Evolutionary conservation across 2,888 invertebrate genomes (phyloP), one percentile per base, ranked within the genome.

Genomic region (Meta bourneti): DNA sequence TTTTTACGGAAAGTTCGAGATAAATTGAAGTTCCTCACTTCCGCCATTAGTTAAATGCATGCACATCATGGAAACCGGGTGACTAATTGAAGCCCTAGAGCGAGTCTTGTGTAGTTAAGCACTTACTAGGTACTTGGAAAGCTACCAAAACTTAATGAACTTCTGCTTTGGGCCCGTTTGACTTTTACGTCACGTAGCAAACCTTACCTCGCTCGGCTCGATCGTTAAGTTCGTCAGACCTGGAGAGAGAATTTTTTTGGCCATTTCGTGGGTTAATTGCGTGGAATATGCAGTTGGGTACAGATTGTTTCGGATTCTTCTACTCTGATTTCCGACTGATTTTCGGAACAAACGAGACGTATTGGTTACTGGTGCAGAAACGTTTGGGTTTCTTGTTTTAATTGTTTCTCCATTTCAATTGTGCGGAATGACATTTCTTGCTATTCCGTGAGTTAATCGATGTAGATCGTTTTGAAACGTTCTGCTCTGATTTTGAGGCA

Each of bases 111-210:
- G 61, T 54, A 61, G 61, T 52, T 52, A 79, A 79, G 79, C 79
- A 34, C 61, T 61, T 78, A 78, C 78, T 11, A 78, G 78, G 52
- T 54, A 11, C 61, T 79, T 79, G 79, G 79, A 79, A 79, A 7
- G 20, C 54, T 79, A 19, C 79, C 79, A 79, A 79, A 79, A 61
- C 79, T 61, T 79, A 79, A 79, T 79, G 61, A 79, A 54, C 61
- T 79, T 79, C 34, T 79, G 54, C 5, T 20, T 19, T 4, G 54
- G 61, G 61, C 20, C 61, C 79, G 20, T 34, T 20, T 13, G 19
- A 19, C 79, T 79, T 61, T 79, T 19, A 16, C 34, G 52, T 78
- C 78, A 78, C 52, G 34, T 79, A 54, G 61, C 20, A 61, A 79
- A 19, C 79, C 19, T 19, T 34, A 20, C 34, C 20, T 49, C 52